Percentiles rank a stretch among this genome's conserved stretches.
Conservation (phyloP, 2,888 invertebrate species). For the Gerosis bhagava region DNA sequence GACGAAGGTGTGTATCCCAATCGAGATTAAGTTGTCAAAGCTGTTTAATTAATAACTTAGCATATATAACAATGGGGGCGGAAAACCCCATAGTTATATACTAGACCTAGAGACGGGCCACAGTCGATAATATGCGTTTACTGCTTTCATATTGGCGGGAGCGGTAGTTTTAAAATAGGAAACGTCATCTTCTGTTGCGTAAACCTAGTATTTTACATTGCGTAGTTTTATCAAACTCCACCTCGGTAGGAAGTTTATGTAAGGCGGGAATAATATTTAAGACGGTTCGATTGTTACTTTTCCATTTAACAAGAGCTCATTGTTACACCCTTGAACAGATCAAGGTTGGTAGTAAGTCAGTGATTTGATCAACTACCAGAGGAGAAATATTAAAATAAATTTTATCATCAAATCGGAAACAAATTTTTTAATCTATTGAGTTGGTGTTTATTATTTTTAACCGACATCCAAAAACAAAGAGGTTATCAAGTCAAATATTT, state of each 20-base stretch:
- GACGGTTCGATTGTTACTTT: slow-evolving; percentile 4
- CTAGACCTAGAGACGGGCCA: slow-evolving; percentile 29
- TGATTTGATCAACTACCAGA: slow-evolving; percentile 27
- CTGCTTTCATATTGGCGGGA: slow-evolving; percentile 19
- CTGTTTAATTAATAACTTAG: slow-evolving; percentile 27
- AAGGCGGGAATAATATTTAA: slow-evolving; percentile 15
- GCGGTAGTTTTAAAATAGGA: slow-evolving; percentile 15
- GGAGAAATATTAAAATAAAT: slow-evolving; percentile 22
- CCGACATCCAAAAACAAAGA: too few species aligned
- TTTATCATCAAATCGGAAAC: too few species aligned
- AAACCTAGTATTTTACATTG: slow-evolving; percentile 19
- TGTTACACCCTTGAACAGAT: too few species aligned
- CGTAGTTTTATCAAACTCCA: slow-evolving; percentile 14
- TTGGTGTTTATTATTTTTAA: too few species aligned
- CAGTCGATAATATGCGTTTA: slow-evolving; percentile 32
- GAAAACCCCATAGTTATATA: slow-evolving; percentile 28
- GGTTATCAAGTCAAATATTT: too few species aligned
- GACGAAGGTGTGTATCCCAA: slow-evolving; percentile 27
- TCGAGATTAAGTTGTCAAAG: slow-evolving; percentile 22
- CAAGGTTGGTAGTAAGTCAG: slow-evolving; percentile 26
- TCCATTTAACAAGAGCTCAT: slow-evolving; percentile 21
- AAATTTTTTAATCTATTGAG: too few species aligned
- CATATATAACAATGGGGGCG: slow-evolving; percentile 24
- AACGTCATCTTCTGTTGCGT: slow-evolving; percentile 7
- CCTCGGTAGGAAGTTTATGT: slow-evolving; percentile 10